Evolutionary conservation across 2,113 vertebrate species (phyloP).

Genomic region (Desmodus rotundus): DNA sequence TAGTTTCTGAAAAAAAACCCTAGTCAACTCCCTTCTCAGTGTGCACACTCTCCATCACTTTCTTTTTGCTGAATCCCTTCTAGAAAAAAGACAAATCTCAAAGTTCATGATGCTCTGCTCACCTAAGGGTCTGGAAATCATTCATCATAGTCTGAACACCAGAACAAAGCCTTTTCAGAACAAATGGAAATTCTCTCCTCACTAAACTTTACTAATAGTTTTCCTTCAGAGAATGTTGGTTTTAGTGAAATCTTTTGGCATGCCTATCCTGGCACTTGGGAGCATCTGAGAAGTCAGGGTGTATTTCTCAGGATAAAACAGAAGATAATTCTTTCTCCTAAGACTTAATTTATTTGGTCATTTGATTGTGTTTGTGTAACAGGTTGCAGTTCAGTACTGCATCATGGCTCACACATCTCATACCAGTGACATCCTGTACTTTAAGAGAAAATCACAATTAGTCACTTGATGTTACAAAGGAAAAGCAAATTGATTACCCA

Average conservation of each 20-base stretch:
- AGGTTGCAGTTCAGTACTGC: not conserved
- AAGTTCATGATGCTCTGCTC: not conserved
- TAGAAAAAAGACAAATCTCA: not conserved
- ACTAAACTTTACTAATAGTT: not conserved
- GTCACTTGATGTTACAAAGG: slow-evolving; percentile 20
- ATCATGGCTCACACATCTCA: not conserved
- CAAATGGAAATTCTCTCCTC: not conserved
- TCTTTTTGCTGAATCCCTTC: not conserved
- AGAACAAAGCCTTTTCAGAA: not conserved
- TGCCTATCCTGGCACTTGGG: not conserved
- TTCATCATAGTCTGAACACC: not conserved
- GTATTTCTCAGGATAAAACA: not conserved
- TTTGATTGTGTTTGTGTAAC: not conserved
- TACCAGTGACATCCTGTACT: not conserved
- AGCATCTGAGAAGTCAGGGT: not conserved
- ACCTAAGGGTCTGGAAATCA: not conserved
- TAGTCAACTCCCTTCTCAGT: not conserved
- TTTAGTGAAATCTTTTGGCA: not conserved
- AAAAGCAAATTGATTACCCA: slow-evolving; percentile 8
- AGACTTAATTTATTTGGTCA: not conserved
- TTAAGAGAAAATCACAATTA: slow-evolving; percentile 28
- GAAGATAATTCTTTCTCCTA: not conserved
- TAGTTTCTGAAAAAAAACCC: not conserved
- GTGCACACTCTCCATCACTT: not conserved
- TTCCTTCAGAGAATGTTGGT: not conserved